Evolutionary conservation across 2,113 vertebrate genomes (phyloP).

Genomic region (Myrmecophaga tridactyla): DNA sequence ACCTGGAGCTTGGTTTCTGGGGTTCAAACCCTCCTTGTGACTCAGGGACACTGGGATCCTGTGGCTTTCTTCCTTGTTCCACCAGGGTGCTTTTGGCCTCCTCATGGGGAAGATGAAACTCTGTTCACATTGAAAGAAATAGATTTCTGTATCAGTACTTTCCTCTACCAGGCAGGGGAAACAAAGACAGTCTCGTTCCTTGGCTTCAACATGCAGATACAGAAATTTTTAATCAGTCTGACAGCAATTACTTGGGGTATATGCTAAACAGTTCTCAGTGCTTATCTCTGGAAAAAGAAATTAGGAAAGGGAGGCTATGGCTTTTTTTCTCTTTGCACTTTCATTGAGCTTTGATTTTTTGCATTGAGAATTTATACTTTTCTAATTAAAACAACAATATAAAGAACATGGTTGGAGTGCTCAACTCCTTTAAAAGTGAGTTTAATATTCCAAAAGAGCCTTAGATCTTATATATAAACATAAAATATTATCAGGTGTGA

Average conservation of each 20-base stretch:
- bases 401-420: background rate
- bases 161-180: background rate
- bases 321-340: background rate
- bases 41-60: background rate
- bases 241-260: background rate
- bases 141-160: background rate
- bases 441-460: background rate
- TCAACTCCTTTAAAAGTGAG: background rate
- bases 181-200: background rate
- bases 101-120: background rate
- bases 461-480: background rate
- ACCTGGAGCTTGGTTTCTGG: background rate
- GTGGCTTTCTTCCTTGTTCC: background rate
- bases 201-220: background rate
- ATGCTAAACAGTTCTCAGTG: background rate
- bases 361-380: background rate
- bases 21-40: background rate
- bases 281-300: background rate
- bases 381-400: background rate
- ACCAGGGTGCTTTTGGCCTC: background rate
- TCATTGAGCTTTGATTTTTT: background rate
- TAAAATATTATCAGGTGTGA: background rate
- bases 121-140: background rate
- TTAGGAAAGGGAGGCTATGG: background rate
- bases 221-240: background rate